Evolutionary conservation across 92 coral and sea anemone species (phyloP).

Genomic region (Muricea muricata): DNA sequence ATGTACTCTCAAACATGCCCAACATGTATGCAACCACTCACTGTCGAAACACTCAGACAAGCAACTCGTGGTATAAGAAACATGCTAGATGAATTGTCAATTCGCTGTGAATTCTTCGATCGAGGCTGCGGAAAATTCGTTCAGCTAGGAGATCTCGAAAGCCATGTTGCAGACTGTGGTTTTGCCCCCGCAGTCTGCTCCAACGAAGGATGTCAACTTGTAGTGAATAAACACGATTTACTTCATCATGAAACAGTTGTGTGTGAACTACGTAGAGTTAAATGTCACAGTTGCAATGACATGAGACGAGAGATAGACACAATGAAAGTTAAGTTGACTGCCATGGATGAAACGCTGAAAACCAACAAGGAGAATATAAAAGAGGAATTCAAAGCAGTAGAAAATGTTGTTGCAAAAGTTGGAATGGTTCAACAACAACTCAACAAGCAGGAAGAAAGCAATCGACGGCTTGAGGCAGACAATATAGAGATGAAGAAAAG

Average conservation of each 20-base stretch:
- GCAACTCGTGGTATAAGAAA: neutral
- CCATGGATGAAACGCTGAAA: neutral
- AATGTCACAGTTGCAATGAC: neutral
- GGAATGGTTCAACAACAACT: neutral
- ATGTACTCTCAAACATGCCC: neutral
- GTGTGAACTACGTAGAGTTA: neutral
- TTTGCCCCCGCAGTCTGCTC: conserved; percentile 1
- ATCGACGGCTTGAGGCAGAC: neutral
- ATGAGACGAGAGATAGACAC: neutral
- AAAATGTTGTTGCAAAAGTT: no score
- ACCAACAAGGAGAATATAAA: neutral
- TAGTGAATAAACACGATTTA: neutral
- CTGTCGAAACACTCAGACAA: neutral
- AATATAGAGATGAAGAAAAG: neutral
- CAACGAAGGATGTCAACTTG: neutral
- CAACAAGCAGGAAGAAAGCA: conserved; percentile 4
- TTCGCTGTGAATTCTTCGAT: neutral
- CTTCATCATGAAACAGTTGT: neutral
- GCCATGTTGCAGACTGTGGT: neutral
- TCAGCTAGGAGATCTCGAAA: neutral
- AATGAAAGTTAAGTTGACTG: neutral
- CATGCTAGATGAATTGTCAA: neutral
- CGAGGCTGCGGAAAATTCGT: neutral
- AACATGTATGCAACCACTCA: neutral
- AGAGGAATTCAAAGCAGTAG: neutral